A percentile compares a stretch with the other conserved stretches of the same genome.
Evolutionary conservation across 2,113 vertebrate species (phyloP).

Genomic region (Pteronura brasiliensis): DNA sequence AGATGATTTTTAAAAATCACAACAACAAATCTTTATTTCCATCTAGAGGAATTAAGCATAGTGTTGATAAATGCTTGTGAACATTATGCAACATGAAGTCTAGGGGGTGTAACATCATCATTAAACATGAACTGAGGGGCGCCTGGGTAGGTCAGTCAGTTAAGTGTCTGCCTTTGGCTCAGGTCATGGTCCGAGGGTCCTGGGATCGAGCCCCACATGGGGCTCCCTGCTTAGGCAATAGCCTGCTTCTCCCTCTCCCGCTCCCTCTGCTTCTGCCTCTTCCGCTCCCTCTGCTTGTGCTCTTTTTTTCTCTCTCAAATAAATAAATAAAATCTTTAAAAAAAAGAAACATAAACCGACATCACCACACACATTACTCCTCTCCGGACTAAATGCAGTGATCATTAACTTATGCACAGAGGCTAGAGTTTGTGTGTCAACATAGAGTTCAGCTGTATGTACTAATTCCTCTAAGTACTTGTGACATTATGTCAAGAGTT

Average conservation of each 20-base stretch:
- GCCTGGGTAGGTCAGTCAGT: background rate
- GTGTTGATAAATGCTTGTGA: background rate
- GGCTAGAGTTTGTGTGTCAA: conserved; percentile 41
- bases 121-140: background rate
- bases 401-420: conserved; percentile 41
- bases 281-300: background rate
- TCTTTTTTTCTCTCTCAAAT: background rate
- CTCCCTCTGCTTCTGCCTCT: background rate
- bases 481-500: conserved; percentile 82
- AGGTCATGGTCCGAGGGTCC: background rate
- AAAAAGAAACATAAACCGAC: conserved; percentile 14
- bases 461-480: conserved; percentile 77
- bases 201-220: background rate
- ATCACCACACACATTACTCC: background rate
- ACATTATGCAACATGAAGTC: background rate
- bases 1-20: background rate
- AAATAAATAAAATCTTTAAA: background rate
- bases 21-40: background rate
- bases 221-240: background rate
- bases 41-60: background rate
- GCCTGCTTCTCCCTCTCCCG: background rate
- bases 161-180: background rate
- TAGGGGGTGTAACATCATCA: background rate
- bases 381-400: background rate
- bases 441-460: conserved; percentile 57